phyloP scores from a whole-genome alignment of 2,113 vertebrate species.

The Acrocephalus arundinaceus region DNA sequence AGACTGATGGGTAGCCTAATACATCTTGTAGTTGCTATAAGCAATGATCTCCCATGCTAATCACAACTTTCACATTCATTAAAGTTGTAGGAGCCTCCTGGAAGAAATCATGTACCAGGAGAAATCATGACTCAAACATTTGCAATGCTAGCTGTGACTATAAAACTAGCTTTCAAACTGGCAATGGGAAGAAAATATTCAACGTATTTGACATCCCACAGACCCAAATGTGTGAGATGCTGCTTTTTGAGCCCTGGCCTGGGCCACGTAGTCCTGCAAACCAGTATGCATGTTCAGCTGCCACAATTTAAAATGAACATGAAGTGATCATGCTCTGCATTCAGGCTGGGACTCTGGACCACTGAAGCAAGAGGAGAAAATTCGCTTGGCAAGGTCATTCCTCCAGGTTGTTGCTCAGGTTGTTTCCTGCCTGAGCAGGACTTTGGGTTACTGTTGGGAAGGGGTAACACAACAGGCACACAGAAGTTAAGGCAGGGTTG shows the following conservation, averaged over 20 bases:
- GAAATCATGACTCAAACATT: neutral
- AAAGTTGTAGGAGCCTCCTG: neutral
- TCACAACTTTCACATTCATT: conserved; percentile 34
- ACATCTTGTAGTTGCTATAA: neutral
- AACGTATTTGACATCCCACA: neutral
- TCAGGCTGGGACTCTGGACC: neutral
- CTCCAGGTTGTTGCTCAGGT: neutral
- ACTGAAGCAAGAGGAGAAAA: neutral
- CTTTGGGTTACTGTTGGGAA: accelerated
- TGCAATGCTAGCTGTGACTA: neutral
- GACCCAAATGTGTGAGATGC: neutral
- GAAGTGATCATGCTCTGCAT: neutral
- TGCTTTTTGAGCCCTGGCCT: neutral
- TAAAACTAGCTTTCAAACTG: neutral
- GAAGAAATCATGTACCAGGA: neutral
- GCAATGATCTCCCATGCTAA: conserved; percentile 27
- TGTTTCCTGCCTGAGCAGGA: neutral
- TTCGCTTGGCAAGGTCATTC: neutral
- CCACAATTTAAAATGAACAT: neutral
- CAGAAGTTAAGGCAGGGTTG: neutral
- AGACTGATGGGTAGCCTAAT: conserved; percentile 27
- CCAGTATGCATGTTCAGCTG: neutral
- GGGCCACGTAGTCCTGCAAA: neutral
- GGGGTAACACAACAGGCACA: neutral
- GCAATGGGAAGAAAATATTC: neutral